Conservation (phyloP, 2,113 vertebrate genomes). For the Albula glossodonta region DNA sequence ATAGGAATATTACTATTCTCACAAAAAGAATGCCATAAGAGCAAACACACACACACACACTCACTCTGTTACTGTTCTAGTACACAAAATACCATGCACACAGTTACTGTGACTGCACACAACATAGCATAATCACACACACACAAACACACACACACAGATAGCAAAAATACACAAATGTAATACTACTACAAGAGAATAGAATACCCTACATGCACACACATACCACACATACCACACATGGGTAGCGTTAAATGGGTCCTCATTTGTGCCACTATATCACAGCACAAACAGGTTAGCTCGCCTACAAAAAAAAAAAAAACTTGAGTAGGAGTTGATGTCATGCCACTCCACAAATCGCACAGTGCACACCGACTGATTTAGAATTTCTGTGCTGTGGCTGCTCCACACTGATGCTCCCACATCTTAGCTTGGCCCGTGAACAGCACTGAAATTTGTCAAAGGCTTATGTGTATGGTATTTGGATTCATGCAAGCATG, state of each 20-base stretch:
- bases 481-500: slow-evolving; percentile 31
- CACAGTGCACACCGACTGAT: neutral
- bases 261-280: neutral
- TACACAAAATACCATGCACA: neutral
- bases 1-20: no score
- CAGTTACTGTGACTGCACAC: neutral
- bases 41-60: neutral
- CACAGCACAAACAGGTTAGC: neutral
- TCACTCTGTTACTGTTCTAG: neutral
- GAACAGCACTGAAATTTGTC: slow-evolving; percentile 22
- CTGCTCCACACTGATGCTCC: slow-evolving; percentile 39
- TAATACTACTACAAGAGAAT: neutral
- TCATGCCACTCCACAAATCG: neutral
- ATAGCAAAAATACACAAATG: neutral
- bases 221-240: slow-evolving; percentile 1
- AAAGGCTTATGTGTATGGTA: neutral
- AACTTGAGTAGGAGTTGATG: neutral
- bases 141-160: neutral
- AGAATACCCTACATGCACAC: slow-evolving; percentile 29
- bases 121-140: neutral
- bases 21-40: no score
- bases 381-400: slow-evolving; percentile 25
- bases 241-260: neutral
- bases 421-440: slow-evolving; percentile 36
- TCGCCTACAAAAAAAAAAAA: neutral